A percentile compares a stretch with the other conserved stretches of the same genome.
Conservation (phyloP, 92 coral and sea anemone genomes). For the Meandrina meandrites region DNA sequence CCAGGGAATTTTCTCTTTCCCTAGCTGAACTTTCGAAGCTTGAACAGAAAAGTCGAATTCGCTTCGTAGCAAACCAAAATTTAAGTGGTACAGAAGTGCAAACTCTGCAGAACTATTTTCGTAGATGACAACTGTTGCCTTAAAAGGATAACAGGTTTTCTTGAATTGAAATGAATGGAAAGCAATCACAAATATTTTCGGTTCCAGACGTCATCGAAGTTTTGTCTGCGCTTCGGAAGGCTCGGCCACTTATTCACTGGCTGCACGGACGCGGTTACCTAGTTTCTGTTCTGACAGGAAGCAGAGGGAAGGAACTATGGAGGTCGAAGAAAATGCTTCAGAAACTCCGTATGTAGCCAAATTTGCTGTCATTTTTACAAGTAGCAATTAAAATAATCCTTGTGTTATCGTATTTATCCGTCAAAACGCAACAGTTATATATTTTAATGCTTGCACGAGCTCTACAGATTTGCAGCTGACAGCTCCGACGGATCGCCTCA, state of each 20-base stretch:
- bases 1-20: not conserved
- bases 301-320: not conserved
- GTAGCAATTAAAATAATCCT: not conserved
- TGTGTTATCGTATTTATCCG: not conserved
- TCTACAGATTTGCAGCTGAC: not conserved
- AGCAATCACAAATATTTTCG: not conserved
- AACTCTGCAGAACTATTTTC: constrained; percentile 12
- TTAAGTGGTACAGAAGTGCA: not conserved
- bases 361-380: not conserved
- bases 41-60: not conserved
- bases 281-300: not conserved
- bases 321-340: constrained; percentile 24
- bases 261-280: constrained; percentile 4
- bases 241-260: constrained; percentile 13
- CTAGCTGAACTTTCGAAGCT: not conserved
- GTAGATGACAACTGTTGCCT: not conserved
- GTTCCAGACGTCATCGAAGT: constrained; percentile 6
- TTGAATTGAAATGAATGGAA: no score
- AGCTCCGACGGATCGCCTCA: not conserved
- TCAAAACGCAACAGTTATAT: not conserved
- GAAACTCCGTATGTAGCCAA: constrained; percentile 36
- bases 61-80: not conserved
- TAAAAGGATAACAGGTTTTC: not conserved
- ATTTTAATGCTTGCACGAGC: not conserved
- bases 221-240: not conserved